These are phyloP conservation scores for Olivierus martensii DNA, from an alignment of 1,140 invertebrate species.

Conservation along the genomic window DNA sequence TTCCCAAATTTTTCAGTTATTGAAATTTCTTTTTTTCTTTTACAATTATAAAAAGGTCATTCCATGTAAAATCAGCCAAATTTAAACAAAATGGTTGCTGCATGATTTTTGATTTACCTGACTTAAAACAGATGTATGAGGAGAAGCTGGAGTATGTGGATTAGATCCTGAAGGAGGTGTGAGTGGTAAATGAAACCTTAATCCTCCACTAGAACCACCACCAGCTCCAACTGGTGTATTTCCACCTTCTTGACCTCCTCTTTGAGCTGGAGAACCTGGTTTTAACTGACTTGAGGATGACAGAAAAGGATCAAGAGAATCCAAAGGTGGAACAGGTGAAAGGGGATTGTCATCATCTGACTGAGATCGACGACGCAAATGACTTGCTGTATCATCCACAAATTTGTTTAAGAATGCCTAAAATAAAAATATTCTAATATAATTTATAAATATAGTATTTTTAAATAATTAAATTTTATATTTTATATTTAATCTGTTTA, in stretches of 20 bases:
- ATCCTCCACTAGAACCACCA: conserved; percentile 37
- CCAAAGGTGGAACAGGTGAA: conserved; percentile 68
- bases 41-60: too few species aligned
- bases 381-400: conserved; percentile 76
- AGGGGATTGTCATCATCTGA: conserved; percentile 93
- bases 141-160: conserved; percentile 75
- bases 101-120: too few species aligned
- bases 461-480: too few species aligned
- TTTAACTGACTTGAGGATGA: conserved; percentile 23
- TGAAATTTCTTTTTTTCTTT: too few species aligned
- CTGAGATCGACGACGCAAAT: conserved; percentile 53
- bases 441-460: too few species aligned
- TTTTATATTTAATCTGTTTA: too few species aligned
- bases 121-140: conserved; percentile 42
- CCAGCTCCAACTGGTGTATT: conserved; percentile 38
- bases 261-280: conserved; percentile 21
- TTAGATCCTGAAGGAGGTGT: conserved; percentile 68
- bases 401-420: conserved; percentile 82
- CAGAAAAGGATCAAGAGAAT: conserved; percentile 28
- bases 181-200: conserved; percentile 57
- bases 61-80: too few species aligned
- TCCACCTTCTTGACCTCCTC: conserved; percentile 23
- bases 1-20: too few species aligned
- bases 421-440: conserved; percentile 16
- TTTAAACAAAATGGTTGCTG: too few species aligned